Conservation (phyloP, 2,888 invertebrate species). For the Axea sp. region DNA sequence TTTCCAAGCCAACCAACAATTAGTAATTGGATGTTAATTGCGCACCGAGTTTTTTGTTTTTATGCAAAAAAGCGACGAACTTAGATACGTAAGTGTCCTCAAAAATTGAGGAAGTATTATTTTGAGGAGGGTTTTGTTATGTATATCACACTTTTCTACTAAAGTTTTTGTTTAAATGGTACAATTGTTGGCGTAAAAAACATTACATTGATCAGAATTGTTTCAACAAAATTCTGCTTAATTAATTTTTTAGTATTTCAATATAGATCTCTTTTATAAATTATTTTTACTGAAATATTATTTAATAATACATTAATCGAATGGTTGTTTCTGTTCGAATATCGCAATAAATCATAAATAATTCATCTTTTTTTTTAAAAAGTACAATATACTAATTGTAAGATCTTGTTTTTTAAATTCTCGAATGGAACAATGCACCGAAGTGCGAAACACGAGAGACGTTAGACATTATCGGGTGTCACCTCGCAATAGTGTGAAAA, state of each 20-base stretch:
- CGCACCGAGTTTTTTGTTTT: constrained; percentile 14
- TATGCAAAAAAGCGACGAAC: constrained; percentile 13
- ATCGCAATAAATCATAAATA: constrained; percentile 23
- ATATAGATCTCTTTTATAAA: too few species aligned
- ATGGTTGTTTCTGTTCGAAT: too few species aligned
- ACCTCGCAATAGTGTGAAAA: constrained; percentile 62
- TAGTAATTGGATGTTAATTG: constrained; percentile 48
- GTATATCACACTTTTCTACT: background rate
- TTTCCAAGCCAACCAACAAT: constrained; percentile 30
- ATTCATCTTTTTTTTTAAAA: constrained; percentile 30
- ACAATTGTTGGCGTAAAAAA: background rate
- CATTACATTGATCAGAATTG: too few species aligned
- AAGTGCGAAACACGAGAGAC: constrained; percentile 36
- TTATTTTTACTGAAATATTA: too few species aligned
- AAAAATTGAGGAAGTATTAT: constrained; percentile 36
- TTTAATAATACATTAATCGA: too few species aligned
- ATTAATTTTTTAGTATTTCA: too few species aligned
- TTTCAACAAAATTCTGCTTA: too few species aligned
- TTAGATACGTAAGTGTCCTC: constrained; percentile 17
- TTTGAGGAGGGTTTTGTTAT: constrained; percentile 13
- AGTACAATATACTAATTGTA: constrained; percentile 37
- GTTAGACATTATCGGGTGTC: constrained; percentile 29
- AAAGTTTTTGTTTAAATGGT: background rate
- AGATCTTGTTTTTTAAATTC: constrained; percentile 21
- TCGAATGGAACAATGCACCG: constrained; percentile 25